Evolutionary conservation across 2,888 invertebrate species (phyloP).

Genomic region (Andrena camellia): DNA sequence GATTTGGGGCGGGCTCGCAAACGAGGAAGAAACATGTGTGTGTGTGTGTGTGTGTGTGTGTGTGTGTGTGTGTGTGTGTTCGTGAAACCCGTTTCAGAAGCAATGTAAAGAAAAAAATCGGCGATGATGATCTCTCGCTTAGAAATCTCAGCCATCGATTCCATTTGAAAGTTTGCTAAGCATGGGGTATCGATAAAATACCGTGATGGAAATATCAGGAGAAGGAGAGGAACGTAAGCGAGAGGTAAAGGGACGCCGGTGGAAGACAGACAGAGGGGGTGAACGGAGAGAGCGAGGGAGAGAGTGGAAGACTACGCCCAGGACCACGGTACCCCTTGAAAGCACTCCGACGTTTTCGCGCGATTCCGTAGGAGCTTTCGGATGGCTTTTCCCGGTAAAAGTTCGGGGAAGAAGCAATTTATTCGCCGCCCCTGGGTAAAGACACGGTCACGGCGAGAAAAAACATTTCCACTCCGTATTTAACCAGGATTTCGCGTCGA

Average conservation of each 20-base stretch:
- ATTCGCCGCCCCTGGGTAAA: constrained; percentile 62
- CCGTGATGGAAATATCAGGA: constrained; percentile 3
- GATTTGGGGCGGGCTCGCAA: constrained; percentile 6
- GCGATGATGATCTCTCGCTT: not conserved
- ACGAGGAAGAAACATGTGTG: not conserved
- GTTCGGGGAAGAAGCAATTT: constrained; percentile 73
- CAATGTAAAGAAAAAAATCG: not conserved
- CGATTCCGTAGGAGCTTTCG: constrained; percentile 70
- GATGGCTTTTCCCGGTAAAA: constrained; percentile 71
- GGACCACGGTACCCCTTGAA: constrained; percentile 67
- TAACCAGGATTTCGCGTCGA: constrained; percentile 46
- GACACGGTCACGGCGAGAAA: constrained; percentile 35
- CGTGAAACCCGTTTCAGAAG: not conserved
- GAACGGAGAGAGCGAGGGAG: constrained; percentile 38
- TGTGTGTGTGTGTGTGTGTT: no score
- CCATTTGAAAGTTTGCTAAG: not conserved
- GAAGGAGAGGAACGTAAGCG: constrained; percentile 1
- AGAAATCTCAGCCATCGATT: not conserved
- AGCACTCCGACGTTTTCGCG: constrained; percentile 72
- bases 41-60: no score
- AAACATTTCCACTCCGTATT: constrained; percentile 60
- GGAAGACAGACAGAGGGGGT: constrained; percentile 8
- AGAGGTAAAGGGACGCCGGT: not conserved
- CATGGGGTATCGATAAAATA: constrained; percentile 27
- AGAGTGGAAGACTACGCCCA: constrained; percentile 71